Percentiles rank a stretch among this genome's conserved stretches.
These are phyloP conservation scores for Aphidius gifuensis DNA, from an alignment of 1,140 invertebrate genomes.

Conservation along the genomic window DNA sequence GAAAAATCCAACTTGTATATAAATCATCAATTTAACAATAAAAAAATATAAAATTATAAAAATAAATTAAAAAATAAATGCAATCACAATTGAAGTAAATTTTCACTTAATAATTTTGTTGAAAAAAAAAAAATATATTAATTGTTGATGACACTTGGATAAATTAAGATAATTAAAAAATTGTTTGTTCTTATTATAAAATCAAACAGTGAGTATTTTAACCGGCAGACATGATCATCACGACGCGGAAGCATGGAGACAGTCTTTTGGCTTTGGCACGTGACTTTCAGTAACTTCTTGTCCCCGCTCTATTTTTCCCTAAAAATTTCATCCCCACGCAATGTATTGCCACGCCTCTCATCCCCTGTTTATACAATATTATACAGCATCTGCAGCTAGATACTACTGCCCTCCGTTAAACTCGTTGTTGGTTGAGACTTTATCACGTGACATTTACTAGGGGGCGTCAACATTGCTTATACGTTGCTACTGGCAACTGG, in stretches of 20 bases:
- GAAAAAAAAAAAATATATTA: too few species aligned
- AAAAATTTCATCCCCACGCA: constrained; percentile 41
- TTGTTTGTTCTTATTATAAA: too few species aligned
- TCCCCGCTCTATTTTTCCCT: constrained; percentile 18
- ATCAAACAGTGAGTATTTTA: background rate
- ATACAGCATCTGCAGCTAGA: constrained; percentile 38
- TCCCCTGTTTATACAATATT: constrained; percentile 29
- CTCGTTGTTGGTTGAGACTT: constrained; percentile 35
- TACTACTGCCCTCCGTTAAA: background rate
- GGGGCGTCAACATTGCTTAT: constrained; percentile 23
- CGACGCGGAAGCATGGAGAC: constrained; percentile 46
- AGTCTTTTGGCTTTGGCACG: constrained; percentile 48
- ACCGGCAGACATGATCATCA: constrained; percentile 32
- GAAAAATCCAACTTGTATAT: too few species aligned
- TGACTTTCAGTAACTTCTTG: constrained; percentile 51
- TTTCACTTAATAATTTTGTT: too few species aligned
- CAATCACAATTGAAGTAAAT: too few species aligned
- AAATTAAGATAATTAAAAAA: too few species aligned
- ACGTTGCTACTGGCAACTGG: constrained; percentile 25
- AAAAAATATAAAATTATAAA: too few species aligned
- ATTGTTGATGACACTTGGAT: too few species aligned
- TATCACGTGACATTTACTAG: constrained; percentile 37
- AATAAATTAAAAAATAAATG: too few species aligned
- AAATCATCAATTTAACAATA: too few species aligned
- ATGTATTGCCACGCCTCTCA: constrained; percentile 24